Conservation (phyloP, 2,113 vertebrate species). For the Chelonoidis abingdonii region DNA sequence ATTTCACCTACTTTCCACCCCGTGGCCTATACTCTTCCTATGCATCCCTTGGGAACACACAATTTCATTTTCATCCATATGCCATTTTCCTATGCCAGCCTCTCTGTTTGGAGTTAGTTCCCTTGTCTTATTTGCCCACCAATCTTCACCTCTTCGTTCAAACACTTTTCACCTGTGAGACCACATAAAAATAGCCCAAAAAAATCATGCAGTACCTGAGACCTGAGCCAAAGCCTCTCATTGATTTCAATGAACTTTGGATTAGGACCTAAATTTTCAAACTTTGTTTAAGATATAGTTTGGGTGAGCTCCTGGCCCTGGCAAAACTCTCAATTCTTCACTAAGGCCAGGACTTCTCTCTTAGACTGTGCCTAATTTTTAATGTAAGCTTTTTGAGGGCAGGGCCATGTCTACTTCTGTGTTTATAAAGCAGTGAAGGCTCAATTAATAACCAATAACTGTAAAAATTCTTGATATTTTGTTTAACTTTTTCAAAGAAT, state of each 20-base stretch:
- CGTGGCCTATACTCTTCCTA: neutral
- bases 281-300: neutral
- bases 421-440: neutral
- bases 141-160: neutral
- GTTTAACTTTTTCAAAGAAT: neutral
- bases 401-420: neutral
- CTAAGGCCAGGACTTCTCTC: neutral
- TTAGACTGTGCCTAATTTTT: neutral
- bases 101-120: neutral
- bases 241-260: neutral
- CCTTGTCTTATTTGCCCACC: neutral
- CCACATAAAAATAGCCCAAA: neutral
- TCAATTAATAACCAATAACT: neutral
- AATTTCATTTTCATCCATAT: neutral
- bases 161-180: neutral
- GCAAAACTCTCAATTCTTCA: neutral
- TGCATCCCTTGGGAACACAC: neutral
- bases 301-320: neutral
- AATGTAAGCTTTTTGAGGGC: neutral
- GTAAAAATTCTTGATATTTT: neutral
- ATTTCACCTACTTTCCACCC: neutral
- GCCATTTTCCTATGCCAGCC: neutral
- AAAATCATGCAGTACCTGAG: neutral
- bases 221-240: neutral
- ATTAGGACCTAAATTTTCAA: neutral